Percentiles rank a stretch among this genome's conserved stretches.
Evolutionary conservation across 2,888 invertebrate genomes (phyloP).

Genomic region (Drosophila nr. fundita): DNA sequence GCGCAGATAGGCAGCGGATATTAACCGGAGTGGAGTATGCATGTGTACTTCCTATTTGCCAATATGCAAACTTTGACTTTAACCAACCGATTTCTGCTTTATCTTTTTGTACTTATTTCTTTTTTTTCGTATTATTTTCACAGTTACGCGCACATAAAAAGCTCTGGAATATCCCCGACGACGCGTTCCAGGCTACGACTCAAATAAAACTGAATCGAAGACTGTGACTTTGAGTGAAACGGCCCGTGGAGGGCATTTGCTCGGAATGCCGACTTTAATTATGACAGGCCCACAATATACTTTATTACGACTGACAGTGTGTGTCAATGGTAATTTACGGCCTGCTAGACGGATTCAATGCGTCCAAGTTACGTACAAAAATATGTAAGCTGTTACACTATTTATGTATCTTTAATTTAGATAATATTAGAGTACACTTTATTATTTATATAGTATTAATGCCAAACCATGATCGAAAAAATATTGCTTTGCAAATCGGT

Average conservation of each 20-base stretch:
- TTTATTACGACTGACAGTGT: slow-evolving; percentile 50
- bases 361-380: neutral
- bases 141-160: slow-evolving; percentile 53
- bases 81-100: slow-evolving; percentile 13
- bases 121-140: slow-evolving; percentile 43
- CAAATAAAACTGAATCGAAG: slow-evolving; percentile 50
- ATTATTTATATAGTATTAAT: neutral
- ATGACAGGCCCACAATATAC: slow-evolving; percentile 50
- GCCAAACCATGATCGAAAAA: neutral
- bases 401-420: neutral
- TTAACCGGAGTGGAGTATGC: slow-evolving; percentile 21
- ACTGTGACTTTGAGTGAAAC: slow-evolving; percentile 47
- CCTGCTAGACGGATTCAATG: neutral
- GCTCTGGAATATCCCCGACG: slow-evolving; percentile 64
- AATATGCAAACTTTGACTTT: slow-evolving; percentile 17
- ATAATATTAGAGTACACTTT: neutral
- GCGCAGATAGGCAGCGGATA: slow-evolving; percentile 51
- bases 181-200: slow-evolving; percentile 44
- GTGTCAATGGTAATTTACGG: slow-evolving; percentile 43
- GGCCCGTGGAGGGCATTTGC: slow-evolving; percentile 56
- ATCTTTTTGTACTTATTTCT: neutral
- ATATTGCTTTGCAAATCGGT: neutral
- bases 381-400: neutral
- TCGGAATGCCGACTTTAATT: slow-evolving; percentile 55
- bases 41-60: slow-evolving; percentile 48